Base-by-base conservation (phyloP, 2,797 vertebrate species). In the Pseudomugil gertrudae region DNA sequence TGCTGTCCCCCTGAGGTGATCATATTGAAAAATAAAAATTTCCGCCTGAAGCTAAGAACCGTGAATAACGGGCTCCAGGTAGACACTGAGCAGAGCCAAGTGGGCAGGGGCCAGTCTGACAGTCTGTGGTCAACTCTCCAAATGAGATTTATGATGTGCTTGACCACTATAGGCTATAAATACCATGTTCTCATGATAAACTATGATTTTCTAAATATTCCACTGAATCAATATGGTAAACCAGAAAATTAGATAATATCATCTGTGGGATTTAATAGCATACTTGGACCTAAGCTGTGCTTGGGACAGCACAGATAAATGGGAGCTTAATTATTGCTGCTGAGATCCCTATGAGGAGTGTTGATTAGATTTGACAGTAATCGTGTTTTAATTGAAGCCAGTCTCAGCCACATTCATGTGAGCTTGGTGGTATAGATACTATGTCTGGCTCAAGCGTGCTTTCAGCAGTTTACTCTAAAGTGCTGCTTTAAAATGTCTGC, bases 381-480 rank as follows among this genome's bases (percentile, higher is more conserved):
- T 91, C 78, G 86, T 63, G 87, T 91, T 92, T 92, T 93, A 93
- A 93, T 93, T 89, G 84, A 87, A 92, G 86, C 84, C 91, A 93
- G 89, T 57, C 85, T 57, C 47, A 35, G 86, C 84, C 87, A 69
- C 82, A 91, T 74, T 72, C 76, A 89, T 79, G 88, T 73, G 80
- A 79, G 84, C 63, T 66, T 33, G 40, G 71, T 79, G 79, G 72
- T 86, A 66, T 81, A 81, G 69, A 85, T 79, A 67, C 83, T 79
- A 72, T 61, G 87, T 83, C 82, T 90, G 82, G 74, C 70, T 80
- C 69, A 81, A 27, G 81, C 74, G 72, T 74, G 74, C 63, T 79
- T 84, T 68, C 79, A 3, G 79, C 83, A 85, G 74, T 85, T 86
- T 78, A 76, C 58, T 70, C 80, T 63, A 69, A 84, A 90, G 80